Base-by-base conservation (phyloP, 2,888 invertebrate genomes). In the Dryobota labecula region DNA sequence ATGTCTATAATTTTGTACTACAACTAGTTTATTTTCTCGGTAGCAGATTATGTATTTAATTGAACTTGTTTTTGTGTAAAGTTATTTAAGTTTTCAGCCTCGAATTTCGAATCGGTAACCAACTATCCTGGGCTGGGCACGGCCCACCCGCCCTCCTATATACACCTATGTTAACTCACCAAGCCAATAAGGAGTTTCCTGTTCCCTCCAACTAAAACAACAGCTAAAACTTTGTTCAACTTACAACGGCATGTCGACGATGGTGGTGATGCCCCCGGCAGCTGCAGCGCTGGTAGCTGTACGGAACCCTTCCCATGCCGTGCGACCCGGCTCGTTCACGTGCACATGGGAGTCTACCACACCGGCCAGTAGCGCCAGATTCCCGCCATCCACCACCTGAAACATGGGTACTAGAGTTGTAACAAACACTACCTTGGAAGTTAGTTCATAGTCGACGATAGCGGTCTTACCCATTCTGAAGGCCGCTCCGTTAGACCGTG, bases 211-310 rank as follows among this genome's bases (percentile, higher is more conserved):
- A 36, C 43, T 51, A 20, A 66, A 45, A 41, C 45, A 27, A n/a
- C n/a, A n/a, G n/a, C n/a, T n/a, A n/a, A 51, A 24, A 49, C 15
- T 30, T 30, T 11, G 7, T 30, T 27, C 58, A 45, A 70, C 91
- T 90, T 93, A 97, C 97, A 97, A 91, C 24, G 98, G 97, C 96
- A 98, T 97, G 88, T 97, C 97, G 41, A 97, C 96, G 57, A 98
- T 97, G 62, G 97, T 97, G 6, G 97, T 97, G 70, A 97, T 96
- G 45, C 98, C 98, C 7, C 97, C 97, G 4, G 97, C 97, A 0
- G 97, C 97, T 0, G 98, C 98, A 6, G 98, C 97, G 86, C 94
- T 96, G 2, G 97, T 98, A n/a, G 97, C 97, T 1, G 97, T 96
- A 53, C 94, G 94, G 91, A 97, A 98, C 27, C 97, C 97, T 92